Base-by-base conservation (phyloP, 2,888 invertebrate genomes). In the Alsophila aescularia region DNA sequence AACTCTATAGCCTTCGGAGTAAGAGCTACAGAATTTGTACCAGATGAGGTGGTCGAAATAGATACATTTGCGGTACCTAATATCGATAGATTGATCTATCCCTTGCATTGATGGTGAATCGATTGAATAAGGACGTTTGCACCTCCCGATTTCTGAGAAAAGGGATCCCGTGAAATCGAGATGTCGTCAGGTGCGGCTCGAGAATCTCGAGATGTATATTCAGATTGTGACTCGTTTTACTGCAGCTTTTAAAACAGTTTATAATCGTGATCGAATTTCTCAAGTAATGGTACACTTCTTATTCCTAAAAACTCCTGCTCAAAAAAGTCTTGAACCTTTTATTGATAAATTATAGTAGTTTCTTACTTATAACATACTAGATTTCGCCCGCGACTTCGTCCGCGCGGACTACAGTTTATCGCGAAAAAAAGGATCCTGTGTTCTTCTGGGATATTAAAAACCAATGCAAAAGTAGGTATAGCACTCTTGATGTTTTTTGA, bases 131-230 rank as follows among this genome's bases (percentile, higher is more conserved):
- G 76, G 67, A 77, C 79, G 75, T 83, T 86, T 83, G 80, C 85
- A 85, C 83, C 84, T 83, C 65, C 60, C 62, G 58, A 68, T 60
- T 85, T 89, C 87, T 76, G 29, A 73, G 88, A 87, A 88, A 81
- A 82, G 67, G 72, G 56, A 64, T 35, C 61, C 74, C 70, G 67
- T 83, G 79, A 82, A 82, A 87, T 81, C 67, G 69, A 77, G 73
- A 75, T 84, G 85, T 87, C 85, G 75, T 83, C 88, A 77, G 78
- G 77, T 83, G 80, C 77, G 72, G 64, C 67, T 79, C 62, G 70
- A 83, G 74, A 81, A 72, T 64, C 67, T 79, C 62, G 70, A 83
- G 74, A 81, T 84, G 69, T 82, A 81, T 80, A 52, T 81, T 80
- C 73, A 71, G 70, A 75, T 79, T 77, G 69, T 54, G 42, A 55